A percentile compares a stretch with the other conserved stretches of the same genome.
Evolutionary conservation across 2,888 invertebrate species (phyloP).

Genomic region (Cataglyphis altisquamis): DNA sequence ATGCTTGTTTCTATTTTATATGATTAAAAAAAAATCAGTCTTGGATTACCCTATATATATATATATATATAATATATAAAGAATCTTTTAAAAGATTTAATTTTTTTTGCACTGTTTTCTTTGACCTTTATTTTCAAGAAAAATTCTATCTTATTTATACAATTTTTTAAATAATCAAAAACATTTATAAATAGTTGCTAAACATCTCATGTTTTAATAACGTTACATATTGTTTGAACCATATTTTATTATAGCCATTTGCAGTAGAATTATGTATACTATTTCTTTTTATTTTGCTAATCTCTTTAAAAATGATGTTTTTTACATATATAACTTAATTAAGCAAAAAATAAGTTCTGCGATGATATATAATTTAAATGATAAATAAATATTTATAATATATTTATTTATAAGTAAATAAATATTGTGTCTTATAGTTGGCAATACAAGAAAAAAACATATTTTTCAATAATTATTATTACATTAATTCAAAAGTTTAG

Average conservation of each 20-base stretch:
- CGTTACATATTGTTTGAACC: neutral
- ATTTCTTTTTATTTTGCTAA: neutral
- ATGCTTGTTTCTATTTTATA: too few relatives aligned
- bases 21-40: too few relatives aligned
- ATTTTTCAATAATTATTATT: neutral
- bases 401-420: neutral
- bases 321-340: neutral
- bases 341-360: neutral
- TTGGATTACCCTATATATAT: too few relatives aligned
- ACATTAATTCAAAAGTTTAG: neutral
- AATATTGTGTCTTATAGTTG: neutral
- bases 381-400: neutral
- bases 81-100: neutral
- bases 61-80: too few relatives aligned
- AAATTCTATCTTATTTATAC: neutral
- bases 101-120: neutral
- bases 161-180: neutral
- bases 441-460: neutral
- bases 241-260: neutral
- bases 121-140: neutral
- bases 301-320: neutral
- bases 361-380: neutral
- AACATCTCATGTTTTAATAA: neutral
- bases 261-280: neutral
- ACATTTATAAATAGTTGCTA: neutral